phyloP scores from a whole-genome alignment of 1,140 invertebrate species.

The Brachionus calyciflorus region DNA sequence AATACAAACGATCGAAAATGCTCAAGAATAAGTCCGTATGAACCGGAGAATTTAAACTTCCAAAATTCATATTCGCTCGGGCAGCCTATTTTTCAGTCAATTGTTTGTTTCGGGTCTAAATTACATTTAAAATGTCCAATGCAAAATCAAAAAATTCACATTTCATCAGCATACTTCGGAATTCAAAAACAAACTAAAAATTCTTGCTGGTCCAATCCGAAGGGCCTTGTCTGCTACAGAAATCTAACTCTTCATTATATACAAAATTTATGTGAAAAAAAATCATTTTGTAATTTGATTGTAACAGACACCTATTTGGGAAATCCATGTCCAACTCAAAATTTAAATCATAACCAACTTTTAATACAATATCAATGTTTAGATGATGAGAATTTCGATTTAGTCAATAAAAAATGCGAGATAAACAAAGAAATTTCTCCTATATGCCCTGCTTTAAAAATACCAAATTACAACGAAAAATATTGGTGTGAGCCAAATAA shows the following conservation, averaged over 20 bases:
- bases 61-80: neutral
- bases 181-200: constrained; percentile 19
- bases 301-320: constrained; percentile 24
- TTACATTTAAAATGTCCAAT: neutral
- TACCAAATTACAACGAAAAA: neutral
- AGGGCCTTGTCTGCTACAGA: constrained; percentile 28
- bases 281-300: constrained; percentile 1
- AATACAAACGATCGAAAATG: neutral
- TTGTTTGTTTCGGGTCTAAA: constrained; percentile 31
- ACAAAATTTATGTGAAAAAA: constrained; percentile 20
- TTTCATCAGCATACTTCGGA: constrained; percentile 32
- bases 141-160: neutral
- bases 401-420: neutral
- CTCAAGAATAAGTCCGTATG: neutral
- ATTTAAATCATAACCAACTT: constrained; percentile 33
- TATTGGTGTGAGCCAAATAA: constrained; percentile 25
- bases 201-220: constrained; percentile 5
- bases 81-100: neutral
- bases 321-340: constrained; percentile 21
- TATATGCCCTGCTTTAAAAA: neutral
- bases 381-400: neutral
- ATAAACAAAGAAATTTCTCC: neutral
- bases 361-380: constrained; percentile 40
- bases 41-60: neutral
- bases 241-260: constrained; percentile 7